phyloP scores from a whole-genome alignment of 1,140 invertebrate species.

The Xylocopa sonorina region DNA sequence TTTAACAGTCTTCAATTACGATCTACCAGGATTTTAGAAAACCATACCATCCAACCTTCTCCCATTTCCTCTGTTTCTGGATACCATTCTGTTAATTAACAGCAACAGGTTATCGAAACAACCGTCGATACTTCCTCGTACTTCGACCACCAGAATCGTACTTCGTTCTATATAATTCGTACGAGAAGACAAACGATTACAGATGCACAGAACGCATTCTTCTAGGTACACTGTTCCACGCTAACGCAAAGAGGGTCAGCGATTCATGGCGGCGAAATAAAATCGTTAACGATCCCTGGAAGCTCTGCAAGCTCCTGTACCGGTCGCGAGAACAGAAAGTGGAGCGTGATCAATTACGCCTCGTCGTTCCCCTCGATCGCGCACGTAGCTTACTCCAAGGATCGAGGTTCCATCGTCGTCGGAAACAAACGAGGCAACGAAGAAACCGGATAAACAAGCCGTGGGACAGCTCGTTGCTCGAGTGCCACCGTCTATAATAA shows the following conservation, averaged over 20 bases:
- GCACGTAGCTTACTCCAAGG: not conserved
- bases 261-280: constrained; percentile 20
- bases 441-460: constrained; percentile 4
- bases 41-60: too few relatives aligned
- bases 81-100: too few relatives aligned
- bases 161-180: not conserved
- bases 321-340: not conserved
- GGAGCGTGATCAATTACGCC: constrained; percentile 39
- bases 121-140: too few relatives aligned
- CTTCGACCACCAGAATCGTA: too few relatives aligned
- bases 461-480: constrained; percentile 1
- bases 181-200: not conserved
- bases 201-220: not conserved
- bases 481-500: constrained; percentile 2
- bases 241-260: not conserved
- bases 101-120: too few relatives aligned
- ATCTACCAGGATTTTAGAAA: not conserved
- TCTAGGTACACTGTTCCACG: not conserved
- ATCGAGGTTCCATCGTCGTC: not conserved
- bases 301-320: not conserved
- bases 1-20: constrained; percentile 8
- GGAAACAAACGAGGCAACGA: not conserved
- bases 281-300: constrained; percentile 17
- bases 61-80: not conserved
- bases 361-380: constrained; percentile 19